Evolutionary conservation across 2,797 vertebrate genomes (phyloP).

Genomic region (Pantherophis alleghaniensis): DNA sequence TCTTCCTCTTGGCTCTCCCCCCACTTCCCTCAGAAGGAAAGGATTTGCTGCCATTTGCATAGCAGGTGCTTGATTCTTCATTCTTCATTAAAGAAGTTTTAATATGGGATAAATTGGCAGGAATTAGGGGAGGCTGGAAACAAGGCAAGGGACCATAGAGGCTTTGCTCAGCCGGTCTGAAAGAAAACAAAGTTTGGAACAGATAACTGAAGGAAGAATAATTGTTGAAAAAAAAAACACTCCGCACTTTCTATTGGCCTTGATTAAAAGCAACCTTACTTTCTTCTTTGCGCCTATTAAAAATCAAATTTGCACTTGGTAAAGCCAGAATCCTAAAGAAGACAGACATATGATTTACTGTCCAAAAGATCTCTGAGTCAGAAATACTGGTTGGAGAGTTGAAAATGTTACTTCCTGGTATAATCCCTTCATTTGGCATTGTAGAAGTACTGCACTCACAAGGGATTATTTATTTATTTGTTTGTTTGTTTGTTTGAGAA

Average conservation of each 20-base stretch:
- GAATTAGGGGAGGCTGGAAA: constrained; percentile 74
- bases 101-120: constrained; percentile 83
- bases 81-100: constrained; percentile 83
- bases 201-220: constrained; percentile 33
- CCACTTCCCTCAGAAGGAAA: constrained; percentile 47
- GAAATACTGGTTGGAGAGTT: constrained; percentile 81
- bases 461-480: constrained; percentile 29
- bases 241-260: background rate
- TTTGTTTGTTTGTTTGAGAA: background rate
- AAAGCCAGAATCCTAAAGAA: constrained; percentile 74
- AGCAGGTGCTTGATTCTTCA: constrained; percentile 81
- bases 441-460: constrained; percentile 65
- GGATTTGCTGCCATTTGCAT: constrained; percentile 82
- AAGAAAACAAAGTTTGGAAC: background rate
- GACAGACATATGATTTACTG: constrained; percentile 81
- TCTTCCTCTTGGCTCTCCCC: background rate
- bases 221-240: background rate
- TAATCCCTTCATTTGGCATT: constrained; percentile 79
- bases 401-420: constrained; percentile 86
- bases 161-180: constrained; percentile 45
- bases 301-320: constrained; percentile 73
- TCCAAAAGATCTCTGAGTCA: constrained; percentile 78
- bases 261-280: background rate
- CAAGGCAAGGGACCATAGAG: constrained; percentile 59
- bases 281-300: constrained; percentile 69